Conservation (phyloP, 2,113 vertebrate genomes). For the Pogonocichla stellata region DNA sequence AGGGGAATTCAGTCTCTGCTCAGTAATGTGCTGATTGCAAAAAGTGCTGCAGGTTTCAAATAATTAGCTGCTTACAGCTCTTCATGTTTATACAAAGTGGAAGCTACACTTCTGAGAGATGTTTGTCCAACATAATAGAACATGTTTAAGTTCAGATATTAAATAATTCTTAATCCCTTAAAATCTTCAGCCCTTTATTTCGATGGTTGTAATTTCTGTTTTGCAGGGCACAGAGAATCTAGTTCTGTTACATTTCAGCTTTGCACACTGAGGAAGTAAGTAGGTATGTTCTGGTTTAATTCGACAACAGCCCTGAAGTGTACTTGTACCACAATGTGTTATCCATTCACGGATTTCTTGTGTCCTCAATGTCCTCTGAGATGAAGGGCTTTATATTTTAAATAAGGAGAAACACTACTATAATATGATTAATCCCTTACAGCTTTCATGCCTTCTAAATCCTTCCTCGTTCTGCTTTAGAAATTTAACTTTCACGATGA, state of each 20-base stretch:
- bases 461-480: neutral
- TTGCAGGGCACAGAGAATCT: neutral
- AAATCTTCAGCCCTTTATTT: neutral
- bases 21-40: neutral
- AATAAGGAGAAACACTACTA: neutral
- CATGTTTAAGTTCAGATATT: neutral
- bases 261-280: neutral
- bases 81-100: neutral
- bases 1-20: neutral
- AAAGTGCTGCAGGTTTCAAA: neutral
- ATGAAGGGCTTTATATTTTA: neutral
- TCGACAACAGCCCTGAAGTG: neutral
- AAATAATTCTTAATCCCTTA: neutral
- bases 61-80: neutral
- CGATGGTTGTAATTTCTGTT: neutral
- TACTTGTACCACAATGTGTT: neutral
- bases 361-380: constrained; percentile 1
- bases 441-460: constrained; percentile 51
- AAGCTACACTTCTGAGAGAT: neutral
- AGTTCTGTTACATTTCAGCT: neutral
- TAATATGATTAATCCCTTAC: constrained; percentile 37
- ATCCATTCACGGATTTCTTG: neutral
- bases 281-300: neutral
- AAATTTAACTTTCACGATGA: constrained; percentile 7
- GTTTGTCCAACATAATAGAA: neutral